phyloP scores from a whole-genome alignment of 2,113 vertebrate species.

The Proterorhinus semilunaris region DNA sequence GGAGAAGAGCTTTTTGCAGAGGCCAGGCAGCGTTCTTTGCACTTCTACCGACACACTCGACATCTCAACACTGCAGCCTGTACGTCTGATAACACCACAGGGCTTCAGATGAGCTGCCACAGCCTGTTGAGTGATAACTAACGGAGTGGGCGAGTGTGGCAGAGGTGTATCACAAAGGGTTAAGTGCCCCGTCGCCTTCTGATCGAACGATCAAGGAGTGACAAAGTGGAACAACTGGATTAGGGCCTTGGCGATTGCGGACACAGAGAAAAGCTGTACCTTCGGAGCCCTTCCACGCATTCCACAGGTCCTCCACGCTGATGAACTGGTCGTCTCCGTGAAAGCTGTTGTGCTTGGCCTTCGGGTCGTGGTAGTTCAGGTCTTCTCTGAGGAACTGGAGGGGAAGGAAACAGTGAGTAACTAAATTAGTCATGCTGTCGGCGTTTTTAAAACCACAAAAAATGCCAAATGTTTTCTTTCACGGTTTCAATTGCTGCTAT shows the following conservation, averaged over 20 bases:
- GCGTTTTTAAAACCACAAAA: too few species aligned
- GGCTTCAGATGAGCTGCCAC: slow-evolving; percentile 22
- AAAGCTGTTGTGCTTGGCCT: slow-evolving; percentile 95
- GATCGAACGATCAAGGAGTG: neutral
- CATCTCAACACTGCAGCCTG: slow-evolving; percentile 24
- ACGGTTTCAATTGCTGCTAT: too few species aligned
- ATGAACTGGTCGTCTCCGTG: slow-evolving; percentile 98
- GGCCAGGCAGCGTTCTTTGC: slow-evolving; percentile 23
- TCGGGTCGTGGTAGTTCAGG: slow-evolving; percentile 95
- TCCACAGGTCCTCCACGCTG: slow-evolving; percentile 97
- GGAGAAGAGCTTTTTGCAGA: neutral
- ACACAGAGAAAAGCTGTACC: slow-evolving; percentile 69
- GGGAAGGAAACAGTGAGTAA: neutral
- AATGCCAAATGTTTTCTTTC: too few species aligned
- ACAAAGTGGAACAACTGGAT: neutral
- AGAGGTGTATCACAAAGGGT: neutral
- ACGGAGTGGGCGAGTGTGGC: neutral
- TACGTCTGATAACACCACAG: slow-evolving; percentile 34
- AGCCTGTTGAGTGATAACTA: slow-evolving; percentile 15
- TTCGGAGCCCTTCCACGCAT: slow-evolving; percentile 92
- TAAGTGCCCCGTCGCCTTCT: neutral
- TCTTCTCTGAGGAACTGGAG: slow-evolving; percentile 94
- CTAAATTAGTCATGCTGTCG: neutral
- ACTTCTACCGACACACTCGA: slow-evolving; percentile 63
- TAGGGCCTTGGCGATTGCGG: neutral